Conservation (phyloP, 2,113 vertebrate species). For the Glaucidium brasilianum region DNA sequence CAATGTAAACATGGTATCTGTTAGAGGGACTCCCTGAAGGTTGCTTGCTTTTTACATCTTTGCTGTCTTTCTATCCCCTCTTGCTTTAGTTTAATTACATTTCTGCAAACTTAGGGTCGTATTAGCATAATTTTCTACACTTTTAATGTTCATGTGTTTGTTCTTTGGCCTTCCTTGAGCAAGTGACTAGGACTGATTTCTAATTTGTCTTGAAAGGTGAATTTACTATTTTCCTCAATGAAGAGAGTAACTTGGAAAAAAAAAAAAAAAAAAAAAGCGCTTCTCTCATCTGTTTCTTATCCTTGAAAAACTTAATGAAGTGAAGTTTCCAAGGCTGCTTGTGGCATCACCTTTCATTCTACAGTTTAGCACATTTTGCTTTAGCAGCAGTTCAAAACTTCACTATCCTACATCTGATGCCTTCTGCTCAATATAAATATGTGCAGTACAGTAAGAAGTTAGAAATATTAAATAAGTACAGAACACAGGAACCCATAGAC, state of each 20-base stretch:
- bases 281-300: not conserved
- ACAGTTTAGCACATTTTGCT: slow-evolving; percentile 15
- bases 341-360: slow-evolving; percentile 22
- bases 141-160: not conserved
- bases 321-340: not conserved
- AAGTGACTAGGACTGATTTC: not conserved
- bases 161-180: not conserved
- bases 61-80: not conserved
- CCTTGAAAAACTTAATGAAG: not conserved
- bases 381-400: slow-evolving; percentile 34
- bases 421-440: not conserved
- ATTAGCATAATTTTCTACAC: not conserved
- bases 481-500: not conserved
- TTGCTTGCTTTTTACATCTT: not conserved
- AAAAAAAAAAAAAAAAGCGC: no score
- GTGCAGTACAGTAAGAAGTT: not conserved
- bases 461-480: not conserved
- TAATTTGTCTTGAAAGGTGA: not conserved
- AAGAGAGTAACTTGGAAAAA: not conserved
- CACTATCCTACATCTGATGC: slow-evolving; percentile 4
- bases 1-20: not conserved
- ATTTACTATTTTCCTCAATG: not conserved
- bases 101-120: not conserved
- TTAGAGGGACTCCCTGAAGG: not conserved
- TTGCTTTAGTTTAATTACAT: not conserved